Percentiles rank a stretch among this genome's conserved stretches.
These are phyloP conservation scores for Callinectes sapidus DNA, from an alignment of 2,888 invertebrate genomes.

Conservation along the genomic window DNA sequence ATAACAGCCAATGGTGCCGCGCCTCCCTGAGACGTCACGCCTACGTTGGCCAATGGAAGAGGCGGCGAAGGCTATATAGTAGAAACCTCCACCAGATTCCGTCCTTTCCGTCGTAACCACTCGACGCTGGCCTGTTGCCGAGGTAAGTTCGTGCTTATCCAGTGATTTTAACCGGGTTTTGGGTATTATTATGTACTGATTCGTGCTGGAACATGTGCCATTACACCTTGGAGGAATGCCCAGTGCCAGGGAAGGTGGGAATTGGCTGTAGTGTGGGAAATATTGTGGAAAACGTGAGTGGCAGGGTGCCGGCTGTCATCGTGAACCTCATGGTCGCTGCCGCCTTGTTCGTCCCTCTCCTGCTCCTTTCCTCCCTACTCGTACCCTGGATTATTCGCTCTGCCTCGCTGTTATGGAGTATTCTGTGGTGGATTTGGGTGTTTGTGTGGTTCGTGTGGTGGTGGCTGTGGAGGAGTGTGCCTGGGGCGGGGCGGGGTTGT, in stretches of 20 bases:
- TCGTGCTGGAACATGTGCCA: background rate
- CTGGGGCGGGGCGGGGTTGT: background rate
- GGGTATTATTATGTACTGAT: background rate
- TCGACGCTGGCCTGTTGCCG: conserved; percentile 70
- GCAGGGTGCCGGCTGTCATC: conserved; percentile 38
- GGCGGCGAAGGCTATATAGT: conserved; percentile 60
- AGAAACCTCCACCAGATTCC: conserved; percentile 38
- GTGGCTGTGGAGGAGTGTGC: background rate
- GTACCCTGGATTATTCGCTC: background rate
- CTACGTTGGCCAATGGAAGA: conserved; percentile 48
- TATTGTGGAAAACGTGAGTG: background rate
- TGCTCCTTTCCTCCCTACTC: background rate
- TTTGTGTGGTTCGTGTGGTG: background rate
- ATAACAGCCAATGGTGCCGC: conserved; percentile 14
- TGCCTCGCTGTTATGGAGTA: background rate
- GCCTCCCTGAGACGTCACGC: conserved; percentile 42
- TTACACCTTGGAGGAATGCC: background rate
- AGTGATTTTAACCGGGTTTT: background rate
- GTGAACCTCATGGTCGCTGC: conserved; percentile 41
- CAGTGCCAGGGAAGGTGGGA: background rate
- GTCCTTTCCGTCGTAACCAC: conserved; percentile 67
- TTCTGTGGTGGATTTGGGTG: background rate
- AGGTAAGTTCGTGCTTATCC: conserved; percentile 57
- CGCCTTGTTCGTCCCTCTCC: background rate
- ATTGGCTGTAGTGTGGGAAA: background rate